Conservation (phyloP, 2,113 vertebrate species). For the Regulus satrapa region DNA sequence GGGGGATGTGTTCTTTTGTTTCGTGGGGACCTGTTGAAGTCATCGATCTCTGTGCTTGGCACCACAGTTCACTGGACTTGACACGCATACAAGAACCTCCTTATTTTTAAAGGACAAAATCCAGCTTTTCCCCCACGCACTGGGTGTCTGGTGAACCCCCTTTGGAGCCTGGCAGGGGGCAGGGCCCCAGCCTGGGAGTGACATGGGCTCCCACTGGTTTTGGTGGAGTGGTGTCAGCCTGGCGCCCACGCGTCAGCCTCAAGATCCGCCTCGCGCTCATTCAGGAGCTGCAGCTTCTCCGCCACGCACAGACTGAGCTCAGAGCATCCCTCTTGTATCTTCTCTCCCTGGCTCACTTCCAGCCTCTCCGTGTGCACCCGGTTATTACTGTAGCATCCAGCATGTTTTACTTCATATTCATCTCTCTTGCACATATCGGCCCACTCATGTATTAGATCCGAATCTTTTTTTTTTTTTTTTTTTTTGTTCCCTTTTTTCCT, state of each 20-base stretch:
- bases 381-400: constrained; percentile 35
- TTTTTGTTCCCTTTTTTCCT: neutral
- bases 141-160: accelerated
- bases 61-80: neutral
- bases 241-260: neutral
- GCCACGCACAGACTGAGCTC: neutral
- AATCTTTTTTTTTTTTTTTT: neutral
- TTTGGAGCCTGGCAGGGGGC: neutral
- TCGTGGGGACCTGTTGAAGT: accelerated
- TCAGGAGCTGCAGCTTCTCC: neutral
- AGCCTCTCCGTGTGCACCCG: neutral
- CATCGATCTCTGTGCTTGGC: accelerated
- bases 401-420: constrained; percentile 45
- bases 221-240: neutral
- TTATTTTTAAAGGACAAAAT: neutral
- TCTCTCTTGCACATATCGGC: constrained; percentile 30
- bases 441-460: constrained; percentile 37
- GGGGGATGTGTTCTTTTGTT: neutral
- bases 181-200: neutral
- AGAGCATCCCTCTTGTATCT: neutral
- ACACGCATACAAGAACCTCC: accelerated
- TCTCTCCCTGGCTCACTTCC: neutral
- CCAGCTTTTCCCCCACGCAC: accelerated
- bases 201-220: neutral
- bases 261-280: neutral